Conservation (phyloP, 2,888 invertebrate species). For the Lumbricus terrestris region DNA sequence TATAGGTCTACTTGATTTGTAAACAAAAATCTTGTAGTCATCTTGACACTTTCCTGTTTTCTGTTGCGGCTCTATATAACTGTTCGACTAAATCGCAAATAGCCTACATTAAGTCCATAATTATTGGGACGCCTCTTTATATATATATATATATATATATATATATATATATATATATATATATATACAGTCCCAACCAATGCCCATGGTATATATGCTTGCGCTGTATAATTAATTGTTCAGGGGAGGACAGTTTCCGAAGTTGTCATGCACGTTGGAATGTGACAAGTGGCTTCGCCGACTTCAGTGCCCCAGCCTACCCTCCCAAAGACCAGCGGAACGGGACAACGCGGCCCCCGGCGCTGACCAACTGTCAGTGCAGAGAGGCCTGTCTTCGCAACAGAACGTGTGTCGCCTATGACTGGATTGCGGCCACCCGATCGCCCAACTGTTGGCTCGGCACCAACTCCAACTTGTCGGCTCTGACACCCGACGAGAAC, state of each 20-base stretch:
- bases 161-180: no score
- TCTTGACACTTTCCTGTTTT: no score
- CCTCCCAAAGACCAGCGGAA: neutral
- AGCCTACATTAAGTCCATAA: no score
- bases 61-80: no score
- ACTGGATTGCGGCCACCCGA: neutral
- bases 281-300: neutral
- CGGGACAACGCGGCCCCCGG: neutral
- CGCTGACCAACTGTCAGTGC: conserved; percentile 16
- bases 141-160: no score
- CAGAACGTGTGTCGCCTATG: neutral
- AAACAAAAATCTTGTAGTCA: no score
- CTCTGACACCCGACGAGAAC: conserved; percentile 5
- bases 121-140: no score
- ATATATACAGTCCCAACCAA: no score
- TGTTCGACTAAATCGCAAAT: no score
- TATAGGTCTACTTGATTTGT: no score
- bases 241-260: neutral
- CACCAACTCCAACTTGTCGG: neutral
- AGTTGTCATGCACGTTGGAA: neutral
- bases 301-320: neutral
- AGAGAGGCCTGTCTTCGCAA: conserved; percentile 5
- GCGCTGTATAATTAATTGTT: neutral
- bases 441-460: conserved; percentile 18
- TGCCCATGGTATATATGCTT: neutral